Evolutionary conservation across 2,113 vertebrate species (phyloP).

Genomic region (Cranoglanis bouderius): DNA sequence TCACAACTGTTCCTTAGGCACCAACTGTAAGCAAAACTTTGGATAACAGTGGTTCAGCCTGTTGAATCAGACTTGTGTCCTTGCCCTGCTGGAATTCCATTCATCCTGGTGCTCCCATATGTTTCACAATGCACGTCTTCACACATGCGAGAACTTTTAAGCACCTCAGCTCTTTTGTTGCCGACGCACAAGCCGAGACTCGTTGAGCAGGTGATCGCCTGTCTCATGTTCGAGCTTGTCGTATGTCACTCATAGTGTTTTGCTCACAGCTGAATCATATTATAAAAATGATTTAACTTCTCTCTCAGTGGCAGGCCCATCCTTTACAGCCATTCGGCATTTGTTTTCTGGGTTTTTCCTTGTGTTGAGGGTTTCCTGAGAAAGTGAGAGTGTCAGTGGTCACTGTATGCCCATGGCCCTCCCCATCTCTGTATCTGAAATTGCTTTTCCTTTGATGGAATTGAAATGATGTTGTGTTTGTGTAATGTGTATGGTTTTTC

Average conservation of each 20-base stretch:
- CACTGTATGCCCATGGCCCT: not conserved
- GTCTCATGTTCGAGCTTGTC: constrained; percentile 30
- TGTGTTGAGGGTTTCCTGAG: not conserved
- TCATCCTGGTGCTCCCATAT: not conserved
- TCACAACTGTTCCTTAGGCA: constrained; percentile 25
- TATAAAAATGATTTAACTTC: not conserved
- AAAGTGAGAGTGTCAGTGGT: not conserved
- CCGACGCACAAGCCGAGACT: constrained; percentile 43
- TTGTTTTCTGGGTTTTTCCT: not conserved
- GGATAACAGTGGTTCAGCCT: constrained; percentile 2
- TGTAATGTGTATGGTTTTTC: not conserved
- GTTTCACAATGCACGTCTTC: not conserved
- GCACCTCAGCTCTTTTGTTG: not conserved
- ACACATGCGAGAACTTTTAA: not conserved
- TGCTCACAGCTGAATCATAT: not conserved
- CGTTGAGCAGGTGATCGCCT: constrained; percentile 44
- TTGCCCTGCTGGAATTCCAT: not conserved
- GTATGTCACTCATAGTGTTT: not conserved
- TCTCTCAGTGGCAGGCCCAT: not conserved
- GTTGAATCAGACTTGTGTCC: not conserved
- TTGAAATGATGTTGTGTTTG: constrained; percentile 1
- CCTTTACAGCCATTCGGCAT: not conserved
- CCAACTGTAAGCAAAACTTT: not conserved
- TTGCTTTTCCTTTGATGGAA: constrained; percentile 2
- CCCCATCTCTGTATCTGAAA: not conserved